These are phyloP conservation scores for Goniozus legneri DNA, from an alignment of 1,140 invertebrate genomes.

Conservation along the genomic window DNA sequence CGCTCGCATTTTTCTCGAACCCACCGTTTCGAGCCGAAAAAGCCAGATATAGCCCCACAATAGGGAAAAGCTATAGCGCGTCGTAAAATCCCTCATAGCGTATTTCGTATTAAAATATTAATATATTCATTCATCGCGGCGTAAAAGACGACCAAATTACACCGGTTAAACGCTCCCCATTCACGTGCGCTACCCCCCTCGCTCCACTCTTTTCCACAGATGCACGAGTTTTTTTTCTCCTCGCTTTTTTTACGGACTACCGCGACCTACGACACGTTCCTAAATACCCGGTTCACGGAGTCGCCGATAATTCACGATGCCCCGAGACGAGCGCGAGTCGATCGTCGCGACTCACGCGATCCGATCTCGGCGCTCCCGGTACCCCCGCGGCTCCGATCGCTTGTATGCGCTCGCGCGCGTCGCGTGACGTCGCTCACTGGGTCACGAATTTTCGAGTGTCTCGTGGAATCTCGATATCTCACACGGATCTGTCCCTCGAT, in stretches of 20 bases:
- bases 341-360: constrained; percentile 4
- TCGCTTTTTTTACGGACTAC: constrained; percentile 17
- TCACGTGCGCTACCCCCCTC: constrained; percentile 27
- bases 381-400: too few species aligned
- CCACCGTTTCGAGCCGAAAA: constrained; percentile 2
- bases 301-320: constrained; percentile 1
- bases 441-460: too few species aligned
- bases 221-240: constrained; percentile 5
- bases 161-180: constrained; percentile 40
- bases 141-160: constrained; percentile 48
- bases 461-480: too few species aligned
- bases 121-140: constrained; percentile 49
- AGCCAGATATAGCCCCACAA: constrained; percentile 40
- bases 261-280: constrained; percentile 48
- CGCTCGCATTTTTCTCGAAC: not conserved
- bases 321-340: constrained; percentile 7
- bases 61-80: constrained; percentile 57
- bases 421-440: too few species aligned
- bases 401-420: constrained; percentile 1
- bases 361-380: too few species aligned
- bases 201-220: constrained; percentile 5
- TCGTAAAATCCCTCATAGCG: constrained; percentile 62
- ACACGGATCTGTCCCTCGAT: too few species aligned
- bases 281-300: constrained; percentile 33
- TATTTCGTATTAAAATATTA: constrained; percentile 54